Evolutionary conservation across 1,140 invertebrate genomes (phyloP), one percentile per base, ranked within the genome.

Genomic region (Paramacrobiotus metropolitanus): DNA sequence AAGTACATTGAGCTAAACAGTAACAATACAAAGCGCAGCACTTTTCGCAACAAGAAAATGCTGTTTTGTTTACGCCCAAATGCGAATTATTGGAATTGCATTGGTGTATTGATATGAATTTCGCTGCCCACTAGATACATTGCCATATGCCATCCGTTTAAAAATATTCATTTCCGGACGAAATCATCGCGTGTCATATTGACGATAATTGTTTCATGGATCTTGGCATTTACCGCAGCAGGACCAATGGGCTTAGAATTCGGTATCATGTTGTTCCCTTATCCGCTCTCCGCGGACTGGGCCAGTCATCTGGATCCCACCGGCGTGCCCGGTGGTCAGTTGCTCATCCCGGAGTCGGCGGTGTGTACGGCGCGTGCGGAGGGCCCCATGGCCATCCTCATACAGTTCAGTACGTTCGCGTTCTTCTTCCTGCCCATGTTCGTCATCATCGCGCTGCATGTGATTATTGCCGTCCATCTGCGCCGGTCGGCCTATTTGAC

Each of bases 371-470:
- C 48, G 9, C 48, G 48, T 4, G 48, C 48, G 48, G 48, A 55
- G 24, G 48, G 48, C 24, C 48, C 48, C 9, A 55, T 55, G 48
- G 48, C 24, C 15, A 28, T 55, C 24, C 24, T 55, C 9, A 55
- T 55, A 9, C 48, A 55, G 48, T 55, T 55, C 48, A 55, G 48
- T 28, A 55, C 48, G 9, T 55, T 55, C 24, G 48, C 24, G 9
- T 55, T 55, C 48, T 55, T 55, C 48, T 55, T 55, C 48, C 48
- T 55, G 48, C 48, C 48, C 9, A 55, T 55, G 48, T 55, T 55
- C 24, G 48, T 55, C 4, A 55, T 55, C 9, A 24, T 55, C 4
- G 15, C 24, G 15, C 24, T 55, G 48, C 48, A 55, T 24, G 24
- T 55, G 9, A 55, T 9, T 24, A 55, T 55, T 18, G 48, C 15